A percentile compares a stretch with the other conserved stretches of the same genome.
phyloP scores from a whole-genome alignment of 2,113 vertebrate genomes.

The Heterochromis multidens region DNA sequence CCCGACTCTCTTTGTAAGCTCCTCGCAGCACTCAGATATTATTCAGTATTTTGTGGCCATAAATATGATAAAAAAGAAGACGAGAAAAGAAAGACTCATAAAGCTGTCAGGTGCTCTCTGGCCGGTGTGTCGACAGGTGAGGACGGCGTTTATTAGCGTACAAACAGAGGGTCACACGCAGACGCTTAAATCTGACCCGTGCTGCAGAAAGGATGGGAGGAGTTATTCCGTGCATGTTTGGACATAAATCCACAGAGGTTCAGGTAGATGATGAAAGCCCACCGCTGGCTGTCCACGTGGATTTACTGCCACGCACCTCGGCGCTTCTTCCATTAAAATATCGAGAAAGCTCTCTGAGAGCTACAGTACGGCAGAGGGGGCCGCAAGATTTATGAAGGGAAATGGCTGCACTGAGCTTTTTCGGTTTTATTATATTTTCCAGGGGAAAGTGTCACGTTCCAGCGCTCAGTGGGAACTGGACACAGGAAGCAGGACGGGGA shows the following conservation, averaged over 20 bases:
- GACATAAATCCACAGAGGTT: conserved; percentile 41
- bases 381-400: conserved; percentile 77
- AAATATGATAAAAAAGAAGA: not conserved
- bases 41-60: not conserved
- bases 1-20: not conserved
- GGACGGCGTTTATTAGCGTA: conserved; percentile 3
- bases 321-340: conserved; percentile 57
- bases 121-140: conserved; percentile 36
- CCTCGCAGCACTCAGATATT: not conserved
- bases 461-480: conserved; percentile 70
- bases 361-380: conserved; percentile 17
- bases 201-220: conserved; percentile 48
- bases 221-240: conserved; percentile 32
- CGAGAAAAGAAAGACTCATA: not conserved
- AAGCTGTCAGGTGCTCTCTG: not conserved
- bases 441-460: conserved; percentile 77
- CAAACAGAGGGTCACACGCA: not conserved
- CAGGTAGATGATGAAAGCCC: conserved; percentile 57
- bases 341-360: conserved; percentile 14
- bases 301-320: conserved; percentile 64
- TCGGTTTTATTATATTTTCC: conserved; percentile 77
- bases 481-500: conserved; percentile 65
- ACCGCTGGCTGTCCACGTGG: conserved; percentile 44
- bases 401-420: conserved; percentile 64
- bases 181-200: conserved; percentile 8